These are phyloP conservation scores for Copidosoma aretas DNA, from an alignment of 2,888 invertebrate species.

Conservation along the genomic window DNA sequence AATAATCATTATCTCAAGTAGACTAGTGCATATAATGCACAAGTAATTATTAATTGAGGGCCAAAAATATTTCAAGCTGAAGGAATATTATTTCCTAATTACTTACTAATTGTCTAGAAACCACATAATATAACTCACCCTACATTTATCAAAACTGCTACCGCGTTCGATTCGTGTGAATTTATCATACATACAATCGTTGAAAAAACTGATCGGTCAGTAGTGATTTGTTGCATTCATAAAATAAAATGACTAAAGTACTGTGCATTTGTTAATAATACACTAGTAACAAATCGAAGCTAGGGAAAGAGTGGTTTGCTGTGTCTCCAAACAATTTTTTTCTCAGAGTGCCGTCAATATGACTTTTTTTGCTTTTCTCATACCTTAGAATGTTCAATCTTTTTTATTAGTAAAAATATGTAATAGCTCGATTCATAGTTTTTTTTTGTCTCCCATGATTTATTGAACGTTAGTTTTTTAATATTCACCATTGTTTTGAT, in stretches of 20 bases:
- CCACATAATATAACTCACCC: slow-evolving; percentile 30
- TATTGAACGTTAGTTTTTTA: slow-evolving; percentile 28
- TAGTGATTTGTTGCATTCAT: slow-evolving; percentile 14
- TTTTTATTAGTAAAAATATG: slow-evolving; percentile 25
- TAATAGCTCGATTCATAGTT: slow-evolving; percentile 13
- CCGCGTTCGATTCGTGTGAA: slow-evolving; percentile 7
- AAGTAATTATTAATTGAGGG: slow-evolving; percentile 10
- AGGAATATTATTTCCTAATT: slow-evolving; percentile 9
- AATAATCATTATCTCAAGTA: too few relatives aligned
- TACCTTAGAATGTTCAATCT: slow-evolving; percentile 30
- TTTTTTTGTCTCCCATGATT: slow-evolving; percentile 23
- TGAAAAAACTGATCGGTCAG: slow-evolving; percentile 2
- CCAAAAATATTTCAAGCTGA: slow-evolving; percentile 2
- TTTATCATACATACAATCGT: neutral
- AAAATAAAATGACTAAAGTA: slow-evolving; percentile 24
- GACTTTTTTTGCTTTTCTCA: slow-evolving; percentile 20
- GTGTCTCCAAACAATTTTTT: slow-evolving; percentile 33
- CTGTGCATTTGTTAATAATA: slow-evolving; percentile 36
- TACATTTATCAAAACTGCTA: slow-evolving; percentile 22
- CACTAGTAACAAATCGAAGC: slow-evolving; percentile 28
- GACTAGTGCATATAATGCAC: neutral
- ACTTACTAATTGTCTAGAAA: slow-evolving; percentile 30
- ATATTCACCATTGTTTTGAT: slow-evolving; percentile 34
- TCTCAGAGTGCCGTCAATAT: slow-evolving; percentile 21
- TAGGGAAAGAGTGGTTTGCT: slow-evolving; percentile 45